phyloP scores from a whole-genome alignment of 2,888 invertebrate genomes.

The Lithophane socia region DNA sequence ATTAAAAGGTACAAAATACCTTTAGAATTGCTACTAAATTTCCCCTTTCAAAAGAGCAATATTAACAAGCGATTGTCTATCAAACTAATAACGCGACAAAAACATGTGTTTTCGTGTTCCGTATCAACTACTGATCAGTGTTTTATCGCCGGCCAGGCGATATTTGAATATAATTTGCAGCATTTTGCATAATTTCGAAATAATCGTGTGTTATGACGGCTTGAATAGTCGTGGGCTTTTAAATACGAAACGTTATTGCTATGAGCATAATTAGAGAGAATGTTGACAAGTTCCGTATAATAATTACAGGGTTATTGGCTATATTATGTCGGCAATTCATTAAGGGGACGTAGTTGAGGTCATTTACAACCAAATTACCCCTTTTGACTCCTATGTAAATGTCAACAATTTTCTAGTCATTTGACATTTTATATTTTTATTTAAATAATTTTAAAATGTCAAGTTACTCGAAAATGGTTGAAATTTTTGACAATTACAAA shows the following conservation, averaged over 20 bases:
- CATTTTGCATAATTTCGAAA: slow-evolving; percentile 65
- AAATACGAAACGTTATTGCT: slow-evolving; percentile 34
- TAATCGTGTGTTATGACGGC: slow-evolving; percentile 45
- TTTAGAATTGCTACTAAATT: not conserved
- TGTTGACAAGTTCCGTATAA: too few relatives aligned
- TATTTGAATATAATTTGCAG: slow-evolving; percentile 65
- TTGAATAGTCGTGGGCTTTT: slow-evolving; percentile 26
- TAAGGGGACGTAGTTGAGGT: too few relatives aligned
- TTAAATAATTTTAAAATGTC: too few relatives aligned
- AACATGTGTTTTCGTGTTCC: slow-evolving; percentile 67
- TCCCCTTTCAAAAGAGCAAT: not conserved
- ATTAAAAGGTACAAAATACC: slow-evolving; percentile 18
- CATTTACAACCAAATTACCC: too few relatives aligned
- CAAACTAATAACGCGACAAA: slow-evolving; percentile 70
- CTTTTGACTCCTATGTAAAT: too few relatives aligned
- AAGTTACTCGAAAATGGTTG: too few relatives aligned
- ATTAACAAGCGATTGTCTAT: slow-evolving; percentile 62
- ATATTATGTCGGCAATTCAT: too few relatives aligned
- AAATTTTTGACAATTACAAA: too few relatives aligned
- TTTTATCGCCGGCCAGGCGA: slow-evolving; percentile 54
- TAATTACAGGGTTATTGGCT: too few relatives aligned
- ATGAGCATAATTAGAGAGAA: not conserved
- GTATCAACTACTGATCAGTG: slow-evolving; percentile 59
- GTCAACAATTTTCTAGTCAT: too few relatives aligned
- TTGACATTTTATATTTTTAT: too few relatives aligned